Evolutionary conservation across 2,113 vertebrate species (phyloP).

Genomic region (Bos taurus): DNA sequence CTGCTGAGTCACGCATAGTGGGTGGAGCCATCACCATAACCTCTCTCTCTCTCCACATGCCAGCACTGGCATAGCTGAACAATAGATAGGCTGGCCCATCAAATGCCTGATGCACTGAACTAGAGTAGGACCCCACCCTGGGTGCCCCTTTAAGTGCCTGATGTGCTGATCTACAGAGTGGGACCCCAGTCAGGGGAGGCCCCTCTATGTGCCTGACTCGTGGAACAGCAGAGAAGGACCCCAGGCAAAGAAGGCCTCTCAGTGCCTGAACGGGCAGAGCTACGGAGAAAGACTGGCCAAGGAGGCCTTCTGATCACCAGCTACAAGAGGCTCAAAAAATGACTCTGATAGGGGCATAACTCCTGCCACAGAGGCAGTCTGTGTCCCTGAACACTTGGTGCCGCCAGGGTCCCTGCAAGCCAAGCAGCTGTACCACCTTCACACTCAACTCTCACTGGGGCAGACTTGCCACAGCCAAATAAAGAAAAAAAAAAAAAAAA

Average conservation of each 20-base stretch:
- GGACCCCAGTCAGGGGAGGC: neutral
- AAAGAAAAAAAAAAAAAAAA: neutral
- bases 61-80: neutral
- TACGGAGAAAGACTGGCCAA: neutral
- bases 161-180: accelerated
- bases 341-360: neutral
- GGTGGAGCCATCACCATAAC: neutral
- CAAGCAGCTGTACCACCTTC: neutral
- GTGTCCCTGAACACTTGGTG: neutral
- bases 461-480: neutral
- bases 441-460: neutral
- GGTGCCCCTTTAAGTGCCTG: neutral
- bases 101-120: neutral
- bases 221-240: neutral
- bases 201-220: neutral
- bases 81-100: neutral
- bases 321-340: neutral
- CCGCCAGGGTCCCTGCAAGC: neutral
- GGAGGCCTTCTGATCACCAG: neutral
- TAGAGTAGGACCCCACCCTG: neutral
- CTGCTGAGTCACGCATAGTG: neutral
- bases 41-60: neutral
- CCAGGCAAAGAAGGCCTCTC: neutral
- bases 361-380: neutral
- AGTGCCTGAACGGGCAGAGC: accelerated